These are phyloP conservation scores for Nestor notabilis DNA, from an alignment of 2,113 vertebrate species.

Conservation along the genomic window DNA sequence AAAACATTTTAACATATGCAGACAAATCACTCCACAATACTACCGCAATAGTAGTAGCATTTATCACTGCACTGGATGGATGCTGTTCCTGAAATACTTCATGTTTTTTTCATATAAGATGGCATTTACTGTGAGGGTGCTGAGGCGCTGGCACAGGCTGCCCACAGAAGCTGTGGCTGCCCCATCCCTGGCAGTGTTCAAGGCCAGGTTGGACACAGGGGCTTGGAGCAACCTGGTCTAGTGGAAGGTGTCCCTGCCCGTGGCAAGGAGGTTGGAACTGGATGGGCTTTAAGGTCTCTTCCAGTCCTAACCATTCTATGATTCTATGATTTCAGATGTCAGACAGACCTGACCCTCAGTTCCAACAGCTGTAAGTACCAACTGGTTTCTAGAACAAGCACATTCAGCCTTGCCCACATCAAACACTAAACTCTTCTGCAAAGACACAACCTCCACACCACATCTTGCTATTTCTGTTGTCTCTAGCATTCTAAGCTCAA, in stretches of 20 bases:
- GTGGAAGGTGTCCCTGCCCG: not conserved
- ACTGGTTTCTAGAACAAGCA: not conserved
- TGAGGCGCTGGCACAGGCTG: not conserved
- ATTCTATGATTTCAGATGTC: not conserved
- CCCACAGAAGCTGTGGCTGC: not conserved
- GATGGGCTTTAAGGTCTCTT: not conserved
- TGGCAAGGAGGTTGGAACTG: not conserved
- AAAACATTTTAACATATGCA: accelerated
- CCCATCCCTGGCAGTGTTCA: not conserved
- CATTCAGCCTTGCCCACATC: not conserved
- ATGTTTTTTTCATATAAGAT: no score
- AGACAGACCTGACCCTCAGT: not conserved
- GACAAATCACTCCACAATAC: not conserved
- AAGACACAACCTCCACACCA: accelerated
- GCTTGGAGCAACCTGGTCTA: not conserved
- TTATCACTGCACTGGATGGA: not conserved
- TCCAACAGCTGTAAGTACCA: accelerated
- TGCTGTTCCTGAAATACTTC: not conserved
- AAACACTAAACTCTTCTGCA: not conserved
- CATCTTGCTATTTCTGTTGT: accelerated
- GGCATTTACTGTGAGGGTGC: not conserved
- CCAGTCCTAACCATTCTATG: not conserved
- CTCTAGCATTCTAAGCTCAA: not conserved
- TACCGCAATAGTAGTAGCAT: no score
- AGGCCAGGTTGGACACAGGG: not conserved